Conservation (phyloP, 2,113 vertebrate species). For the Phocoena phocoena region DNA sequence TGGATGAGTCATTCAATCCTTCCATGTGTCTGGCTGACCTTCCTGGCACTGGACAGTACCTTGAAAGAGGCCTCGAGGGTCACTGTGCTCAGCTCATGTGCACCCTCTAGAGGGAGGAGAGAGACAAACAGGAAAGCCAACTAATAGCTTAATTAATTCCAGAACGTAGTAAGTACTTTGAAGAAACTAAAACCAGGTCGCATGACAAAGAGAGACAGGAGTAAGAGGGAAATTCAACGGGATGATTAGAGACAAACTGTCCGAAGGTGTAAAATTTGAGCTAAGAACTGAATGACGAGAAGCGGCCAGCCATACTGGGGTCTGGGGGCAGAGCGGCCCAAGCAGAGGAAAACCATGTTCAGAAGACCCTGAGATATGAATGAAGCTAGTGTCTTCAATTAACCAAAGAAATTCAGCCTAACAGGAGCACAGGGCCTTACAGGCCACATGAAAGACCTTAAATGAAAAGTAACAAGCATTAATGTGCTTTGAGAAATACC, state of each 20-base stretch:
- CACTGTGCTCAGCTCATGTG: background rate
- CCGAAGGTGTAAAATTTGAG: background rate
- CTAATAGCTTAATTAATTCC: background rate
- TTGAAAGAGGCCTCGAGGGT: background rate
- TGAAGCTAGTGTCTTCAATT: background rate
- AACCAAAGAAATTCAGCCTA: background rate
- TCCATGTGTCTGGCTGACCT: accelerated
- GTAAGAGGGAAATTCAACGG: background rate
- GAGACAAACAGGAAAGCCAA: background rate
- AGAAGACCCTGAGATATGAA: background rate
- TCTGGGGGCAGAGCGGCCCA: background rate
- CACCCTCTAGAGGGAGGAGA: background rate
- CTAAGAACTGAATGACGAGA: background rate
- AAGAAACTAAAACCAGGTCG: background rate
- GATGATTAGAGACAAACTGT: background rate
- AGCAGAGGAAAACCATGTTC: background rate
- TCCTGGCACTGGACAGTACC: accelerated
- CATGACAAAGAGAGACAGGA: background rate
- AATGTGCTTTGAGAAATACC: background rate
- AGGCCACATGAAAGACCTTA: background rate
- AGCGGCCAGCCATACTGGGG: no score
- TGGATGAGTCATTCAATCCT: background rate
- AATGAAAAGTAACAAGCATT: background rate
- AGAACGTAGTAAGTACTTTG: background rate
- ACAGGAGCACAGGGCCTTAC: background rate